Percentiles rank a stretch among this genome's conserved stretches.
These are phyloP conservation scores for Caenorhabditis macrosperma DNA, from an alignment of 2,888 invertebrate genomes.

Conservation along the genomic window DNA sequence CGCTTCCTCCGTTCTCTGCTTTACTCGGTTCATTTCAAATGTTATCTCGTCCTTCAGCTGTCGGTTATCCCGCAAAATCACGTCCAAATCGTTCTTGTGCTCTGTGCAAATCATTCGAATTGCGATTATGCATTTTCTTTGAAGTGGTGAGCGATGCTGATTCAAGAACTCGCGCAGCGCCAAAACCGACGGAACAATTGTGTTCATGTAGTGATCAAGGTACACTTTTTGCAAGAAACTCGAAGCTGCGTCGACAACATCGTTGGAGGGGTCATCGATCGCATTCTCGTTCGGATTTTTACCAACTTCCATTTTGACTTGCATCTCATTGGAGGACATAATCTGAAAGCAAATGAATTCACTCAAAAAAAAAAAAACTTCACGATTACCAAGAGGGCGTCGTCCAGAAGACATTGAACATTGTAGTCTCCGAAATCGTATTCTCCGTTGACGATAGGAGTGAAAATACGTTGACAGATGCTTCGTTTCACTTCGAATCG, in stretches of 20 bases:
- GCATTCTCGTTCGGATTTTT: constrained; percentile 44
- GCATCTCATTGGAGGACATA: constrained; percentile 58
- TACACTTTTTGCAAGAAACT: constrained; percentile 50
- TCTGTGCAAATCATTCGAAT: constrained; percentile 55
- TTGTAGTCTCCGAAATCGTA: constrained; percentile 42
- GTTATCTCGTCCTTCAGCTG: constrained; percentile 52
- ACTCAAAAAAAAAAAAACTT: background rate
- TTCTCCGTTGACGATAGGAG: constrained; percentile 53
- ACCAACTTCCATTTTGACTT: constrained; percentile 52
- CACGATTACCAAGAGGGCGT: constrained; percentile 44
- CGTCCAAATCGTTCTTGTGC: constrained; percentile 47
- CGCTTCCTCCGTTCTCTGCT: constrained; percentile 47
- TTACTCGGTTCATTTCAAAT: constrained; percentile 50
- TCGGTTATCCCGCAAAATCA: constrained; percentile 42
- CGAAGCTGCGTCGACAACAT: constrained; percentile 30
- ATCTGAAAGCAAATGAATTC: constrained; percentile 19
- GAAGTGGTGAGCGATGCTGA: constrained; percentile 44
- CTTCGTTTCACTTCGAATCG: constrained; percentile 50
- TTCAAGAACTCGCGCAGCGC: constrained; percentile 44
- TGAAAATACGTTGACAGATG: constrained; percentile 46
- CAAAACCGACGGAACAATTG: constrained; percentile 46
- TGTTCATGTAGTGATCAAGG: constrained; percentile 40
- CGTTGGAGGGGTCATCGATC: constrained; percentile 36
- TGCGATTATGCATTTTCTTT: constrained; percentile 44
- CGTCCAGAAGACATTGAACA: constrained; percentile 46